Base-by-base conservation (phyloP, 2,113 vertebrate genomes). In the Cynoglossus semilaevis region DNA sequence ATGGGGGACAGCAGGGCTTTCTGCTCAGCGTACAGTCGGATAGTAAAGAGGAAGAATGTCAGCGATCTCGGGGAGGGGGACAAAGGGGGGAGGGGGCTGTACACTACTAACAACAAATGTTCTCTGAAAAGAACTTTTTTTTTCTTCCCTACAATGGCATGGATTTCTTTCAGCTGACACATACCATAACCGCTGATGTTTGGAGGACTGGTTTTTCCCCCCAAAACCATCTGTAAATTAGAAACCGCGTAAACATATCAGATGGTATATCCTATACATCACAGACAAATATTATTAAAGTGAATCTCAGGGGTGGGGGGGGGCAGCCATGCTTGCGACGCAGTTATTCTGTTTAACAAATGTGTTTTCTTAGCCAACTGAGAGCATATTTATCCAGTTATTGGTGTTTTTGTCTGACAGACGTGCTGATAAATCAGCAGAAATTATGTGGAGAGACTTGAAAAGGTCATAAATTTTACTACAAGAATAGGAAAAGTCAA, bases 11-110 rank as follows among this genome's bases (percentile, higher is more conserved):
- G 50, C 51, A 17, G 58, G 14, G 68, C 70, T 68, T 51, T 14
- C 66, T 35, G 36, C 62, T 40, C 35, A 63, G 40, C 18, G 12
- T 61, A 67, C 55, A 71, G 63, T 68, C 51, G 6, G 5, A 68
- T 42, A 63, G 51, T 55, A 47, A 70, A 66, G 63, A 72, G 63
- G 70, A 60, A 63, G 56, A 80, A 70, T 53, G 58, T 56, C 61
- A 54, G 18, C n/a, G 34, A 66, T 52, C 38, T 59, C 8, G 0
- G 17, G 52, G 38, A n/a, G 0, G 22, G 22, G 14, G 5, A 41
- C 10, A 29, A 29, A 29, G 16, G 45, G 45, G 44, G 44, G n/a
- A 6, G 18, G 18, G 19, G 13, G 10, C 14, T 14, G 18, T 16
- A 16, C 15, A 12, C 44, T 34, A 8, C 35, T 8, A 34, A 19